Evolutionary conservation across 2,888 invertebrate species (phyloP).

Genomic region (Argyra leucocephala): DNA sequence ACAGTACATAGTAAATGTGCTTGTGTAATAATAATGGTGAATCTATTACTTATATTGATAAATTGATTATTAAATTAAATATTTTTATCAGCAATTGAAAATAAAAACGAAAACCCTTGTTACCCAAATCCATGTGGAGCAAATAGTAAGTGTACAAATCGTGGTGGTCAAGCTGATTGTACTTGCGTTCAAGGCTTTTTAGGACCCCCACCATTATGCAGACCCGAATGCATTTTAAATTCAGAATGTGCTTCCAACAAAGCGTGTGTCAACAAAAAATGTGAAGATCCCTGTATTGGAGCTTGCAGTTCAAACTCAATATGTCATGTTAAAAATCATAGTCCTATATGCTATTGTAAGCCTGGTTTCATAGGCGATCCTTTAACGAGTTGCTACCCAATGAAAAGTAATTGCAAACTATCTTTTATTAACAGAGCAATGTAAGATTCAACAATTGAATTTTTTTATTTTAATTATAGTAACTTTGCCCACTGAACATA

Average conservation of each 20-base stretch:
- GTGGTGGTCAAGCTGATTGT: constrained; percentile 59
- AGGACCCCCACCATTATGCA: constrained; percentile 68
- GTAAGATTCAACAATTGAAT: constrained; percentile 8
- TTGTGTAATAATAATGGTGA: too few relatives aligned
- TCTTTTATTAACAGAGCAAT: constrained; percentile 11
- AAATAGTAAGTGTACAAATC: constrained; percentile 62
- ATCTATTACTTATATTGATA: not conserved
- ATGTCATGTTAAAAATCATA: constrained; percentile 73
- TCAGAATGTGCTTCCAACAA: constrained; percentile 66
- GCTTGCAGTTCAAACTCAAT: constrained; percentile 69
- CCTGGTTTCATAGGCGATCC: constrained; percentile 68
- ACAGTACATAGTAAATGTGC: not conserved
- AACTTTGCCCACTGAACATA: constrained; percentile 32
- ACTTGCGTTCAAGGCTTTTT: constrained; percentile 60
- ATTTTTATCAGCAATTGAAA: constrained; percentile 17
- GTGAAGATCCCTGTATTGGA: constrained; percentile 68
- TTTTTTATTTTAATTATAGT: constrained; percentile 12
- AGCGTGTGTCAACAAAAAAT: constrained; percentile 68
- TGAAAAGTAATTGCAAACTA: constrained; percentile 46
- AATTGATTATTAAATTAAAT: not conserved
- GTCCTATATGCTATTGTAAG: constrained; percentile 70
- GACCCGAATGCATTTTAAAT: constrained; percentile 72
- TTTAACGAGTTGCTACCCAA: constrained; percentile 54
- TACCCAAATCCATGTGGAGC: constrained; percentile 71
- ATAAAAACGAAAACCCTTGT: constrained; percentile 48